Percentiles rank a stretch among this genome's conserved stretches.
phyloP scores from a whole-genome alignment of 2,797 vertebrate genomes.

The Sebastiscus tertius region DNA sequence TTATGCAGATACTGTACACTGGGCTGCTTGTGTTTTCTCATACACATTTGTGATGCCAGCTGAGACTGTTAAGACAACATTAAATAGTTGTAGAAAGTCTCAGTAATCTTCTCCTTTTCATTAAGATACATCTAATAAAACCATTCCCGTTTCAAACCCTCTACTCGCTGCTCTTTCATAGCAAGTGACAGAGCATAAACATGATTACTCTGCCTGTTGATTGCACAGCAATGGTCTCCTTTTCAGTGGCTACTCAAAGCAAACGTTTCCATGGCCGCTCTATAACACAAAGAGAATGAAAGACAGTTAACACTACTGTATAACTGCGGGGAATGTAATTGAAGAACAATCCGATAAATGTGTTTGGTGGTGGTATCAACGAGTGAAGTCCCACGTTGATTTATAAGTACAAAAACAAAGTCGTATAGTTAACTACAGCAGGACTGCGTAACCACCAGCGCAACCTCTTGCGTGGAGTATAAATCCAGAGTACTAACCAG shows the following conservation, averaged over 20 bases:
- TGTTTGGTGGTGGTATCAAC: not conserved
- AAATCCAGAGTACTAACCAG: not conserved
- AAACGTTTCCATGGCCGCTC: not conserved
- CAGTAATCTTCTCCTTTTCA: not conserved
- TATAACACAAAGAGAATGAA: not conserved
- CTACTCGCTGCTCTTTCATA: not conserved
- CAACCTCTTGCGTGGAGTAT: not conserved
- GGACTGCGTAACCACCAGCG: not conserved
- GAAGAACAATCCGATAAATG: not conserved
- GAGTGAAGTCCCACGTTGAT: not conserved
- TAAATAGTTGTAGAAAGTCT: not conserved
- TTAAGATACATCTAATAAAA: not conserved
- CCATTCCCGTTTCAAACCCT: not conserved
- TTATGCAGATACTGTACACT: not conserved
- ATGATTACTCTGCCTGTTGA: slow-evolving; percentile 7
- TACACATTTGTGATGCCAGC: not conserved
- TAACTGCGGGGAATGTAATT: not conserved
- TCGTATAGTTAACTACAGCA: not conserved
- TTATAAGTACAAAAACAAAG: not conserved
- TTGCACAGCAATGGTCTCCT: not conserved
- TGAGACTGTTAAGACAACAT: not conserved
- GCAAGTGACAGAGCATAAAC: not conserved
- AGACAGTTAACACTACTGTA: slow-evolving; percentile 1
- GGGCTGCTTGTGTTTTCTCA: not conserved
- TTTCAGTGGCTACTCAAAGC: not conserved